phyloP scores from a whole-genome alignment of 2,888 invertebrate species.

The Aleiodes alternator region DNA sequence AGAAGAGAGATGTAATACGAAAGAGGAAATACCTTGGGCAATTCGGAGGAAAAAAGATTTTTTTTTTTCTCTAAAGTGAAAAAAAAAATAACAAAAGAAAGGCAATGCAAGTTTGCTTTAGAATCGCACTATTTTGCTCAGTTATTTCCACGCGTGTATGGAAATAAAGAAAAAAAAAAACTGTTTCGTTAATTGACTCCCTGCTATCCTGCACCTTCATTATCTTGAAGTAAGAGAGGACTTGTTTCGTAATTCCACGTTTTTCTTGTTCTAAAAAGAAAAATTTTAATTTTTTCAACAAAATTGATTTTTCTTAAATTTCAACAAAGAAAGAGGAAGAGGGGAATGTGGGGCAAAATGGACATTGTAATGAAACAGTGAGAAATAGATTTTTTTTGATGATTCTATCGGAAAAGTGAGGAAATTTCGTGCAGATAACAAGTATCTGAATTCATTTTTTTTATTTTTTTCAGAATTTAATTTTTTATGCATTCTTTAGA shows the following conservation, averaged over 20 bases:
- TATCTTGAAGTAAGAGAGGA: constrained; percentile 2
- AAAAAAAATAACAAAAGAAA: constrained; percentile 24
- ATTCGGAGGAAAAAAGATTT: background rate
- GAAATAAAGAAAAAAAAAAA: background rate
- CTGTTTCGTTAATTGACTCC: constrained; percentile 25
- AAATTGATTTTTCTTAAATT: too few relatives aligned
- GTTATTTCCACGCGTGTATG: background rate
- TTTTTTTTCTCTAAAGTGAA: background rate
- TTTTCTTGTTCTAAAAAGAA: background rate
- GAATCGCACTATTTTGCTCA: constrained; percentile 1
- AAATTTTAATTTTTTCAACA: too few relatives aligned
- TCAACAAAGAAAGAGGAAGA: too few relatives aligned
- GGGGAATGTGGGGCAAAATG: too few relatives aligned
- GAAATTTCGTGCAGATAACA: too few relatives aligned
- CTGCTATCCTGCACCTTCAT: background rate
- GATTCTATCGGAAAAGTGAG: too few relatives aligned
- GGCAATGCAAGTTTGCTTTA: background rate
- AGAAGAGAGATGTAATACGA: constrained; percentile 2
- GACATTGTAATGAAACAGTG: too few relatives aligned
- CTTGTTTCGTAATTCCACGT: background rate
- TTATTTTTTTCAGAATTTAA: too few relatives aligned
- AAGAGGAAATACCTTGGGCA: constrained; percentile 39
- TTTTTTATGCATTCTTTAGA: too few relatives aligned
- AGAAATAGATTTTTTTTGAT: too few relatives aligned
- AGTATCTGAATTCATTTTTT: too few relatives aligned